Conservation (phyloP, 2,888 invertebrate genomes). For the Uropetala carovei region DNA sequence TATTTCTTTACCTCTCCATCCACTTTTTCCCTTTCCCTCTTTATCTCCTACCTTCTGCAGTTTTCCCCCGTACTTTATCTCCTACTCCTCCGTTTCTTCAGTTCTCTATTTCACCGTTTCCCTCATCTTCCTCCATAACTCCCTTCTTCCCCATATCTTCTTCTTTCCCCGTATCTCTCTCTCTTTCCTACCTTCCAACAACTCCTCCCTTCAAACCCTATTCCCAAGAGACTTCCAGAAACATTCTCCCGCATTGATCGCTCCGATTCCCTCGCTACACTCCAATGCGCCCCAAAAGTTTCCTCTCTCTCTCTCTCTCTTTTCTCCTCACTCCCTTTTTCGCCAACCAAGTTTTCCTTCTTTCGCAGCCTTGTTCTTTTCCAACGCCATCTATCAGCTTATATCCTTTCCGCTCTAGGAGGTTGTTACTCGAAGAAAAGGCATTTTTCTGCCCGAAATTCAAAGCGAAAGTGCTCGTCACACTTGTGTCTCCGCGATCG, state of each 20-base stretch:
- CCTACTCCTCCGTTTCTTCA: neutral
- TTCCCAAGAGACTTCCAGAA: conserved; percentile 53
- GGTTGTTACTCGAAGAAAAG: neutral
- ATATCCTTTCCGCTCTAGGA: conserved; percentile 47
- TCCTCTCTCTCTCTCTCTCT: neutral
- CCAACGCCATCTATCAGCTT: conserved; percentile 39
- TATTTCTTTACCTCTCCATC: conserved; percentile 5
- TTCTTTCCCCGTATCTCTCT: neutral
- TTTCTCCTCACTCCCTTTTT: neutral
- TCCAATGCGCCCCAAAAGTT: neutral
- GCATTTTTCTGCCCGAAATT: conserved; percentile 36
- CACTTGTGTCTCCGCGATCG: neutral
- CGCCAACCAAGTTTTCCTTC: neutral
- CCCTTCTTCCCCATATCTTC: neutral
- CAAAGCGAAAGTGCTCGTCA: conserved; percentile 45
- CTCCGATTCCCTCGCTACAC: conserved; percentile 54
- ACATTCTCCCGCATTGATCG: conserved; percentile 54
- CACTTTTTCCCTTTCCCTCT: neutral
- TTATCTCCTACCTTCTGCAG: neutral
- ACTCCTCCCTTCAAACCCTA: neutral
- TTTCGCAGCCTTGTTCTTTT: neutral
- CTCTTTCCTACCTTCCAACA: neutral
- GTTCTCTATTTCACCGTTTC: neutral
- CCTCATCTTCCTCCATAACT: conserved; percentile 16
- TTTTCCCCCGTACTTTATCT: conserved; percentile 1